Base-by-base conservation (phyloP, 2,888 invertebrate genomes). In the Stomorhina lunata region DNA sequence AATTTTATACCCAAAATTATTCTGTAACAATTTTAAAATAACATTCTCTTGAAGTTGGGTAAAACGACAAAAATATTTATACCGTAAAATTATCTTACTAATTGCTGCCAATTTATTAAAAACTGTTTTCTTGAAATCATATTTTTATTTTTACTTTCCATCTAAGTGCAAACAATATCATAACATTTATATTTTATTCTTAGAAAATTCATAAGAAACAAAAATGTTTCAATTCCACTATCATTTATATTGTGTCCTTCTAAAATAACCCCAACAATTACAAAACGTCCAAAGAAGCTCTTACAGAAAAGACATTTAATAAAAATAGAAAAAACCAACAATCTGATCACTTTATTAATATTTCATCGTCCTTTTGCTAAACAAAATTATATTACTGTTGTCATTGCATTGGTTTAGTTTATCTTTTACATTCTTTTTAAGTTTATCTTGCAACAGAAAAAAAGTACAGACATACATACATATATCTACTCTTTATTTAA, bases 21-120 rank as follows among this genome's bases (percentile, higher is more conserved):
- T n/a, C n/a, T n/a, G n/a, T n/a, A n/a, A n/a, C n/a, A n/a, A n/a
- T n/a, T n/a, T n/a, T n/a, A n/a, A n/a, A n/a, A n/a, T n/a, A n/a
- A n/a, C n/a, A n/a, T n/a, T n/a, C n/a, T n/a, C n/a, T n/a, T n/a
- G n/a, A n/a, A n/a, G n/a, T n/a, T n/a, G n/a, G n/a, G n/a, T n/a
- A n/a, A n/a, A n/a, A n/a, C n/a, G n/a, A n/a, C n/a, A n/a, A n/a
- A n/a, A n/a, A n/a, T n/a, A n/a, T n/a, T n/a, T n/a, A n/a, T n/a
- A n/a, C n/a, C n/a, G n/a, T n/a, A n/a, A n/a, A n/a, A n/a, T n/a
- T n/a, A n/a, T 32, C n/a, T 22, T 17, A 15, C 17, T 63, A 43
- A 53, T 65, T 75, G 65, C 55, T 32, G 50, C 68, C 68, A 68
- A 61, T 68, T 76, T 37, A 1, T 17, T 45, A 15, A 6, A 45